Conservation (phyloP, 2,888 invertebrate species). For the Prosopocoilus inquinatus region DNA sequence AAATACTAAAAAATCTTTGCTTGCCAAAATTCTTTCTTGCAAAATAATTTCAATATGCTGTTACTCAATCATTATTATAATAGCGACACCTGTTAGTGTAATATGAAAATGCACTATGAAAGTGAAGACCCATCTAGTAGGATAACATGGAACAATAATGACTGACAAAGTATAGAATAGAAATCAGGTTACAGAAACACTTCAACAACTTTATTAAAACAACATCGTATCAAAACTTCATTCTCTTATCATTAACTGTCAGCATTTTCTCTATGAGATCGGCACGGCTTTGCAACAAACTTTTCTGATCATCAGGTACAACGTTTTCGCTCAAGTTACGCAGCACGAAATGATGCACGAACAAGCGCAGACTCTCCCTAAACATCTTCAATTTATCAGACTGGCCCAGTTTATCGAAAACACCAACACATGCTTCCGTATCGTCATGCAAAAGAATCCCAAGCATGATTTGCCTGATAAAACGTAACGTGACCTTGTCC, state of each 20-base stretch:
- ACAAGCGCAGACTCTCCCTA: constrained; percentile 78
- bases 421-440: constrained; percentile 57
- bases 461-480: constrained; percentile 75
- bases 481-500: constrained; percentile 73
- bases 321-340: constrained; percentile 59
- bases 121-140: too few species aligned
- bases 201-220: too few species aligned
- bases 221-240: constrained; percentile 12
- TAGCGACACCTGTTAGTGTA: too few species aligned
- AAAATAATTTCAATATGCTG: too few species aligned
- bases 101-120: too few species aligned
- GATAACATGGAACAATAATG: too few species aligned
- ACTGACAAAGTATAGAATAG: too few species aligned
- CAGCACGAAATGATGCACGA: constrained; percentile 83
- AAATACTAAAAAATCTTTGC: too few species aligned
- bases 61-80: too few species aligned
- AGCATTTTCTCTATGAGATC: constrained; percentile 67
- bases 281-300: constrained; percentile 58
- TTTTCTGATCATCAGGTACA: constrained; percentile 50
- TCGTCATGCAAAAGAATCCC: constrained; percentile 70
- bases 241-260: constrained; percentile 21
- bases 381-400: constrained; percentile 76
- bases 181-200: too few species aligned
- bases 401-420: constrained; percentile 71
- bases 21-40: too few species aligned